Conservation (phyloP, 1,140 invertebrate genomes). For the Drosophila miranda region DNA sequence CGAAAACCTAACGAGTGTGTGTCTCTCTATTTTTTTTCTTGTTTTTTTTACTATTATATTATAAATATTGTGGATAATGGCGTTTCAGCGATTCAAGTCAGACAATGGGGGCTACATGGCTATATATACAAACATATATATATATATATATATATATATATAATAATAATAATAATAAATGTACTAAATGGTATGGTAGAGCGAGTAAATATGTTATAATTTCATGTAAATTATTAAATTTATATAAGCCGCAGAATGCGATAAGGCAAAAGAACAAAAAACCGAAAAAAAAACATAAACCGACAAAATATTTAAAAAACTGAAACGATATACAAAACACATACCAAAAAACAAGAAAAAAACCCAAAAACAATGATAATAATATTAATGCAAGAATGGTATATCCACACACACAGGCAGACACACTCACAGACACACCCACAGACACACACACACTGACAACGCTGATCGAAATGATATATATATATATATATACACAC, state of each 20-base stretch:
- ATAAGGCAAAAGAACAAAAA: conserved; percentile 20
- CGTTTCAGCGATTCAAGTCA: conserved; percentile 8
- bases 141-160: no score
- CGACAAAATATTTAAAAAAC: conserved; percentile 5
- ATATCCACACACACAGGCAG: conserved; percentile 5
- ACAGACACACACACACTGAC: conserved; percentile 4
- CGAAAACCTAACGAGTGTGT: neutral
- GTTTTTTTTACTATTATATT: conserved; percentile 49
- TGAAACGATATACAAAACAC: conserved; percentile 42
- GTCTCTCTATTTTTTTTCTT: conserved; percentile 5
- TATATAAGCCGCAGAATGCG: conserved; percentile 23
- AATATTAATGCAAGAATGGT: conserved; percentile 34
- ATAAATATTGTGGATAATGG: conserved; percentile 30
- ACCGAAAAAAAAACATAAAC: neutral
- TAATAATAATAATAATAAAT: conserved; percentile 16
- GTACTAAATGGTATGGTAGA: conserved; percentile 62
- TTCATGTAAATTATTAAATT: conserved; percentile 71
- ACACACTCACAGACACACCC: neutral
- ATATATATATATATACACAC: conserved; percentile 52
- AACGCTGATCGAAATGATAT: conserved; percentile 70
- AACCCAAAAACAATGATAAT: conserved; percentile 45
- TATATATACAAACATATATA: conserved; percentile 38
- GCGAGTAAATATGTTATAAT: conserved; percentile 70
- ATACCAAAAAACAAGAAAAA: conserved; percentile 13
- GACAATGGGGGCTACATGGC: conserved; percentile 31